Conservation (phyloP, 1,140 invertebrate species). For the Colletes gigas region DNA sequence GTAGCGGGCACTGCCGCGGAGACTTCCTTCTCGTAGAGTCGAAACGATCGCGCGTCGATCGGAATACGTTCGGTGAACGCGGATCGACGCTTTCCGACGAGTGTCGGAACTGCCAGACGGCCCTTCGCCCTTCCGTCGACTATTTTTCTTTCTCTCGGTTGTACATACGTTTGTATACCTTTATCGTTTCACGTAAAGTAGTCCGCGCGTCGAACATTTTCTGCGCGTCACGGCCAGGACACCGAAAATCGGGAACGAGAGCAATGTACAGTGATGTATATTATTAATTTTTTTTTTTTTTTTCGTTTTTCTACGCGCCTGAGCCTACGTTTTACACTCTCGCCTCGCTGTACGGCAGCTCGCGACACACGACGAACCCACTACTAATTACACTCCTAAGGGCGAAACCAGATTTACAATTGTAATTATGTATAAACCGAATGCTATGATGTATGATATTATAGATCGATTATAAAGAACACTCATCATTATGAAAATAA, state of each 20-base stretch:
- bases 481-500: slow-evolving; percentile 81
- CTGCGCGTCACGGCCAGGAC: slow-evolving; percentile 9
- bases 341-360: slow-evolving; percentile 47
- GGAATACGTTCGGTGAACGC: not conserved
- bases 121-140: slow-evolving; percentile 18
- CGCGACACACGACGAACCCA: slow-evolving; percentile 68
- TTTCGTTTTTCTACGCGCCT: slow-evolving; percentile 70
- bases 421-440: slow-evolving; percentile 82
- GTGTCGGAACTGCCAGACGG: not conserved
- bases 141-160: slow-evolving; percentile 62
- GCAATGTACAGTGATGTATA: not conserved
- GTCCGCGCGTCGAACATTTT: slow-evolving; percentile 9
- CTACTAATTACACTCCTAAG: slow-evolving; percentile 74
- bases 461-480: slow-evolving; percentile 82
- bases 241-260: not conserved
- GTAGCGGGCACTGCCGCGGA: slow-evolving; percentile 73
- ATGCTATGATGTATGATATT: slow-evolving; percentile 81
- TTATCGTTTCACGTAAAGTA: slow-evolving; percentile 52
- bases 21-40: slow-evolving; percentile 61
- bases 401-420: slow-evolving; percentile 76
- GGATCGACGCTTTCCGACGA: not conserved
- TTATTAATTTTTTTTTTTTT: no score
- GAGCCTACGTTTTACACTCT: slow-evolving; percentile 69
- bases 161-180: slow-evolving; percentile 64
- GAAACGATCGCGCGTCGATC: slow-evolving; percentile 36